Base-by-base conservation (phyloP, 1,140 invertebrate species). In the Sitobion miscanthi region DNA sequence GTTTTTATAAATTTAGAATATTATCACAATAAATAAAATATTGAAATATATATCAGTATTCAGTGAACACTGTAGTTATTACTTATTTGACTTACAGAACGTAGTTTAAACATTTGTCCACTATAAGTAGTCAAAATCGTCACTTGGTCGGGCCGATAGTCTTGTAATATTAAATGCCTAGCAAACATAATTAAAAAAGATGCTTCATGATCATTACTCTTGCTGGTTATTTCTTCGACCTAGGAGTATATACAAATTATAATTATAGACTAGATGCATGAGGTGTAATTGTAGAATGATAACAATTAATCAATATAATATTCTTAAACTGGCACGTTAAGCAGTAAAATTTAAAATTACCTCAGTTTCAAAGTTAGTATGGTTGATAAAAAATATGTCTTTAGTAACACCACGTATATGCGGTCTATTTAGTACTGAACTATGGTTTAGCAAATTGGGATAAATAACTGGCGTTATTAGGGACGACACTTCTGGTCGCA, bases 121-220 rank as follows among this genome's bases (percentile, higher is more conserved):
- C 96, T 96, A 94, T 97, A 97, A 0, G 97, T 96, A 2, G 96
- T 95, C 6, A 97, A 95, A 88, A 97, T 96, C 0, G 97, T 97
- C 85, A 97, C 96, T 85, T 97, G 95, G 30, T 96, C 95, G 0
- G 96, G 94, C 3, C 95, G 57, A 94, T 97, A 97, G 9, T 96
- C 96, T 94, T 97, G 96, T 87, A 96, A 94, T 87, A 97, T 94
- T 4, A 97, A 94, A 94, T 97, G 96, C 93, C 95, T 95, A 8
- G 96, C 96, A 35, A 97, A 95, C 5, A 94, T 94, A 0, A 97
- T 94, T 11, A 96, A 88, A 94, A 96, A 95, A 17, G 96, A 95
- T 23, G 96, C 96, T 95, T 97, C 97, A 93, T 96, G 95, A 1
- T 94, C 42, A 95, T 97, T 97, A n/a, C 95, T 95, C 93, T 96